A percentile compares a stretch with the other conserved stretches of the same genome.
These are phyloP conservation scores for Disparrhopalites patrizii DNA, from an alignment of 2,888 invertebrate species.

Conservation along the genomic window DNA sequence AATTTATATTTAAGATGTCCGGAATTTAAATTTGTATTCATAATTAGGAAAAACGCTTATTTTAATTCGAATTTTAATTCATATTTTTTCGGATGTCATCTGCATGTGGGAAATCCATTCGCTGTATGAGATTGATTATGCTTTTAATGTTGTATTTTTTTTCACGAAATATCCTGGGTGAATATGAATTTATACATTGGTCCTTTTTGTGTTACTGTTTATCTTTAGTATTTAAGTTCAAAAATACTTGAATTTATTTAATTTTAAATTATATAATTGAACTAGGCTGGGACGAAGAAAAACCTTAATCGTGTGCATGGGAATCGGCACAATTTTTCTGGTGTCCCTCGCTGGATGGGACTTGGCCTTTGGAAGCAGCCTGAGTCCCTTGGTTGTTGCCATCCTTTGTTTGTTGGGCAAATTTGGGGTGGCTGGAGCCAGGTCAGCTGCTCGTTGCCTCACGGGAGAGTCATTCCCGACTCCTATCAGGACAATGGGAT, in stretches of 20 bases:
- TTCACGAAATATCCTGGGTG: too few species aligned
- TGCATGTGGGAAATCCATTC: background rate
- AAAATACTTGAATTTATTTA: too few species aligned
- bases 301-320: constrained; percentile 37
- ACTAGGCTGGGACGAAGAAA: constrained; percentile 38
- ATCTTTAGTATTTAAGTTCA: too few species aligned
- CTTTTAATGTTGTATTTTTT: too few species aligned
- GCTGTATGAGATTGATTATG: too few species aligned
- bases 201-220: too few species aligned
- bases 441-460: constrained; percentile 32
- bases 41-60: too few species aligned
- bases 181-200: too few species aligned
- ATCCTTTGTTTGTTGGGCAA: constrained; percentile 36
- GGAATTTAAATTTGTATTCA: constrained; percentile 6
- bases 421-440: constrained; percentile 40
- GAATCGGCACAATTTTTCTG: constrained; percentile 29
- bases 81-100: too few species aligned
- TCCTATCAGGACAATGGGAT: constrained; percentile 37
- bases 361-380: constrained; percentile 24
- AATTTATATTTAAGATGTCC: background rate
- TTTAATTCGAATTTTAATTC: too few species aligned
- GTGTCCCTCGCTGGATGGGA: constrained; percentile 33
- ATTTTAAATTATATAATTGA: background rate
- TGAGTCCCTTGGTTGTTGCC: constrained; percentile 12
- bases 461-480: constrained; percentile 41